These are phyloP conservation scores for Meandrusa payeni DNA, from an alignment of 2,888 invertebrate genomes.

Conservation along the genomic window DNA sequence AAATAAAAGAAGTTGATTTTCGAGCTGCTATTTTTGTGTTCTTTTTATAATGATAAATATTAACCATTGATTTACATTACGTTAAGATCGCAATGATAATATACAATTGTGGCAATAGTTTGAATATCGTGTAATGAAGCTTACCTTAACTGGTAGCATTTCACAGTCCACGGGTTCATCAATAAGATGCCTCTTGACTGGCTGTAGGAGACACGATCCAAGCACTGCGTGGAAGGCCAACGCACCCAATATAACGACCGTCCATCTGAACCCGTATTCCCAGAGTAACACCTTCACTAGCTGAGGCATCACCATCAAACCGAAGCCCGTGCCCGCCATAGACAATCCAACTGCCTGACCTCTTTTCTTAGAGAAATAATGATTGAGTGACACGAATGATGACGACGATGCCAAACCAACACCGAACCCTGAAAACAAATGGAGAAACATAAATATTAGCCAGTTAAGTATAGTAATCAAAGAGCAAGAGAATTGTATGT, in stretches of 20 bases:
- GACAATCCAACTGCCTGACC: conserved; percentile 90
- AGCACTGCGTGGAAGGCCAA: conserved; percentile 85
- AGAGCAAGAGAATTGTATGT: too few species aligned
- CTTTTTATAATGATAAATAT: too few species aligned
- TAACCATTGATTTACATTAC: too few species aligned
- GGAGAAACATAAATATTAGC: too few species aligned
- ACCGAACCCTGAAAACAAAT: conserved; percentile 83
- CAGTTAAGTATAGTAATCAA: too few species aligned
- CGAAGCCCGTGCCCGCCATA: conserved; percentile 90
- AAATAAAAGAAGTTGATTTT: too few species aligned
- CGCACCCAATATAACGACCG: conserved; percentile 84
- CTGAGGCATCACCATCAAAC: conserved; percentile 90
- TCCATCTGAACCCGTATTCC: conserved; percentile 84
- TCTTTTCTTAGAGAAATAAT: conserved; percentile 87
- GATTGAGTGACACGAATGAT: conserved; percentile 89
- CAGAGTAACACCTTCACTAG: conserved; percentile 83
- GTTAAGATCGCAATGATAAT: too few species aligned
- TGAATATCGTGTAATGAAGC: too few species aligned
- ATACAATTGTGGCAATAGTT: too few species aligned
- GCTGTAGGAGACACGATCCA: conserved; percentile 85
- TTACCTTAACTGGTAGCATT: conserved; percentile 72
- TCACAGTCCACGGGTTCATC: conserved; percentile 79
- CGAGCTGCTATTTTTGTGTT: too few species aligned
- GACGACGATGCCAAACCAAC: conserved; percentile 88
- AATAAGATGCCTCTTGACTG: conserved; percentile 85